Percentiles rank a stretch among this genome's conserved stretches.
Conservation (phyloP, 2,888 invertebrate genomes). For the Heliconius aoede region DNA sequence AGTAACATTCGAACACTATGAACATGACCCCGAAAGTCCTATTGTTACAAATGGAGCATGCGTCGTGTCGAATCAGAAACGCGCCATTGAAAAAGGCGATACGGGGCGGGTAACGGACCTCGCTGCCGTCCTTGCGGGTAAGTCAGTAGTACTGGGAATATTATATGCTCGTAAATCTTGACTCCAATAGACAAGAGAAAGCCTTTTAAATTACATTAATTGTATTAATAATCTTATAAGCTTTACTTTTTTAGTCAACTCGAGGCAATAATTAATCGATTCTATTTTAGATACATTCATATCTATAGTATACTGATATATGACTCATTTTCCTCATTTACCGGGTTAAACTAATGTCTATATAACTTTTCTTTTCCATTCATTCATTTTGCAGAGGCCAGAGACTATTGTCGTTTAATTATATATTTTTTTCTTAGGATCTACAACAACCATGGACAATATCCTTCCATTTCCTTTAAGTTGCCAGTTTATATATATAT, state of each 20-base stretch:
- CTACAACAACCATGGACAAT: not conserved
- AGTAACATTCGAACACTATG: slow-evolving; percentile 64
- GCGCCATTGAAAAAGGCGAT: slow-evolving; percentile 76
- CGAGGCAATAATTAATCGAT: not conserved
- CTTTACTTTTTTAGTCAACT: not conserved
- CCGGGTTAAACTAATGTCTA: not conserved
- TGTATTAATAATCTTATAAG: not conserved
- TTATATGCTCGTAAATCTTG: slow-evolving; percentile 30
- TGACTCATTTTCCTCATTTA: not conserved
- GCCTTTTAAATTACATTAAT: not conserved
- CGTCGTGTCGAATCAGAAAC: slow-evolving; percentile 78
- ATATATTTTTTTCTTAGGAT: not conserved
- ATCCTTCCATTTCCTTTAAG: not conserved
- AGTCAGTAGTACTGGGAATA: slow-evolving; percentile 60
- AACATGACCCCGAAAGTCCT: slow-evolving; percentile 74
- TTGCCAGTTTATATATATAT: not conserved
- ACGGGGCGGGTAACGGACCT: slow-evolving; percentile 75
- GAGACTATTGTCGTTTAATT: not conserved
- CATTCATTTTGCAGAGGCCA: no score
- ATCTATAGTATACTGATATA: not conserved
- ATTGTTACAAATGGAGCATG: slow-evolving; percentile 73
- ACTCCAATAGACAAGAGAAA: slow-evolving; percentile 1
- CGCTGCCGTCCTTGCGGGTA: slow-evolving; percentile 55
- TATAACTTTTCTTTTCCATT: not conserved
- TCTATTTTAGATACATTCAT: not conserved